Evolutionary conservation across 2,888 invertebrate species (phyloP).

Genomic region (Drosophila imparisetae): DNA sequence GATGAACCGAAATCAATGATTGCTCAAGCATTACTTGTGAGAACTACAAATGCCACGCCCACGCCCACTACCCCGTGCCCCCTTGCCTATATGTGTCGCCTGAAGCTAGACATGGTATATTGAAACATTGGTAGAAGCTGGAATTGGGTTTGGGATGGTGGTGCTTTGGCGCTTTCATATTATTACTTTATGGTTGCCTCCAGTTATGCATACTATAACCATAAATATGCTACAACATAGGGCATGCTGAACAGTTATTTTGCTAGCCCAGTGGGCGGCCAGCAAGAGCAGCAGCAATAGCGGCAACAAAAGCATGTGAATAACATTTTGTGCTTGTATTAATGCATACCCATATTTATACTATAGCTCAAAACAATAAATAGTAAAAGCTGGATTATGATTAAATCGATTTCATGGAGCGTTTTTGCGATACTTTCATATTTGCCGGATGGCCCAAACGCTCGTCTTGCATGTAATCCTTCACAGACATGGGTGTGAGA

Average conservation of each 20-base stretch:
- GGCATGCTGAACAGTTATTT: slow-evolving; percentile 39
- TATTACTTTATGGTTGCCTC: slow-evolving; percentile 79
- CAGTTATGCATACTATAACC: slow-evolving; percentile 80
- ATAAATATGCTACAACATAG: slow-evolving; percentile 69
- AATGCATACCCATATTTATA: slow-evolving; percentile 78
- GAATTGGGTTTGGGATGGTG: slow-evolving; percentile 9
- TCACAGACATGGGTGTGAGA: slow-evolving; percentile 13
- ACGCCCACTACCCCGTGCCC: background rate
- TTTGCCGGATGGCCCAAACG: slow-evolving; percentile 30
- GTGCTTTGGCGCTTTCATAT: slow-evolving; percentile 66
- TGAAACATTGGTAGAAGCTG: slow-evolving; percentile 55
- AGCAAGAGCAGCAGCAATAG: slow-evolving; percentile 9
- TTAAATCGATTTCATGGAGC: slow-evolving; percentile 79
- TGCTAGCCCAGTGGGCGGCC: slow-evolving; percentile 34
- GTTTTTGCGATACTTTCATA: slow-evolving; percentile 47
- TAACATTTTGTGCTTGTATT: slow-evolving; percentile 78
- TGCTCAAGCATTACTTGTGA: slow-evolving; percentile 69
- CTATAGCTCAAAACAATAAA: slow-evolving; percentile 81
- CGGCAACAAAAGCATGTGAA: slow-evolving; percentile 59
- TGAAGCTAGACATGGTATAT: slow-evolving; percentile 45
- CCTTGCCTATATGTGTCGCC: slow-evolving; percentile 8
- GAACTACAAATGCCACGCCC: slow-evolving; percentile 69
- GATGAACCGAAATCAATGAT: slow-evolving; percentile 79
- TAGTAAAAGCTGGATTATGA: slow-evolving; percentile 81
- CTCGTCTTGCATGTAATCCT: slow-evolving; percentile 53